phyloP scores from a whole-genome alignment of 1,140 invertebrate species.

The Adelges cooleyi region DNA sequence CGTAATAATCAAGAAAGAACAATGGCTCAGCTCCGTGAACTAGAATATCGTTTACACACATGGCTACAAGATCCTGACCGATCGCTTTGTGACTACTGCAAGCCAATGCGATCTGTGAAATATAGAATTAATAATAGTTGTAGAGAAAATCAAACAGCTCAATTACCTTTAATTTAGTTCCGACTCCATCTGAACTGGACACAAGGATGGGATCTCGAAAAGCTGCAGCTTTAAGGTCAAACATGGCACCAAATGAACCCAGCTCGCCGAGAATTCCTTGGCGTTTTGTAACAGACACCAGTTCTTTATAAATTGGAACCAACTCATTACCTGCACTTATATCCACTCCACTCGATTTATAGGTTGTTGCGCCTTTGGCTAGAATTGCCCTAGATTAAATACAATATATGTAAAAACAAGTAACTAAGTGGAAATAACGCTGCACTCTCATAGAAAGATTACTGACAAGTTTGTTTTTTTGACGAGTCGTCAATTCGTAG shows the following conservation, averaged over 20 bases:
- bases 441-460: too few species aligned
- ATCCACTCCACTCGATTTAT: constrained; percentile 84
- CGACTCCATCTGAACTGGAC: constrained; percentile 92
- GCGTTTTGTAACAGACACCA: constrained; percentile 54
- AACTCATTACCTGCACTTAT: constrained; percentile 81
- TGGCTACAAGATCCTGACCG: constrained; percentile 92
- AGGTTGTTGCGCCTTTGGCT: constrained; percentile 55
- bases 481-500: too few species aligned
- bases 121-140: background rate
- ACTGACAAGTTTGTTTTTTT: too few species aligned
- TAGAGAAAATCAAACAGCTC: too few species aligned
- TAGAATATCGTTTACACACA: constrained; percentile 95
- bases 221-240: constrained; percentile 58
- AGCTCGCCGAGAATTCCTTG: constrained; percentile 65
- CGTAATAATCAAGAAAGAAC: constrained; percentile 94
- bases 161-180: constrained; percentile 79
- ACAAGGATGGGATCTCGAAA: constrained; percentile 76
- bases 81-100: constrained; percentile 68
- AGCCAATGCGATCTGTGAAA: constrained; percentile 64
- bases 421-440: too few species aligned
- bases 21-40: constrained; percentile 89
- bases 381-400: constrained; percentile 36
- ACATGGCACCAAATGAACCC: constrained; percentile 88
- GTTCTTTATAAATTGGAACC: constrained; percentile 69
- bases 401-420: background rate